Base-by-base conservation (phyloP, 2,888 invertebrate genomes). In the Tachina grossa region DNA sequence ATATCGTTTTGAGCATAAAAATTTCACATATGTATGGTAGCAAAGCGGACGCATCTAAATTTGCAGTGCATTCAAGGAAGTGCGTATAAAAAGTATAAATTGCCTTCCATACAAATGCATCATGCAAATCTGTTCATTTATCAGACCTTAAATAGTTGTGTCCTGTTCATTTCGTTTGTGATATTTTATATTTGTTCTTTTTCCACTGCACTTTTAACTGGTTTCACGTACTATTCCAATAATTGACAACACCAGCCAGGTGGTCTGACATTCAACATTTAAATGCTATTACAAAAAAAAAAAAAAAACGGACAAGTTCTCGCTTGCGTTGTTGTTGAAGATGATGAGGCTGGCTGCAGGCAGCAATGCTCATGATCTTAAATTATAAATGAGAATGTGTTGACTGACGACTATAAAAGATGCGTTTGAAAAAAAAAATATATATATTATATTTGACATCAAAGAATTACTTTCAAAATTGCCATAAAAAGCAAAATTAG, bases 231-330 rank as follows among this genome's bases (percentile, higher is more conserved):
- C 31, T 31, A 0, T 83, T 80, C 76, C 79, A 76, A 85, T 80
- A 85, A 85, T 85, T 85, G 83, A 85, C 86, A 83, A 81, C 59
- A 76, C 72, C 65, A 83, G 49, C 85, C 83, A 80, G 86, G 84
- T 87, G 85, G 87, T 87, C 85, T 79, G 87, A 78, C 87, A 85
- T 84, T 84, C 80, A 83, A 83, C 87, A 87, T 87, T 87, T 85
- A 83, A 85, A 84, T 87, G 82, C 80, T 80, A 83, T 81, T 83
- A 83, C 71, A 80, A 79, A 61, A 8, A 11, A 51, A 43, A 72
- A 68, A 51, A 72, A 71, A 65, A 53, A 43, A 31, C 6, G 31
- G 31, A 5, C 10, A 43, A 19, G 13, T 69, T 78, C 61, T 31
- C 31, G 31, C 31, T 31, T 10, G 78, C 51, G 61, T 51, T 68